Evolutionary conservation across 1,140 invertebrate genomes (phyloP), one percentile per base, ranked within the genome.

Genomic region (Cephus cinctus): DNA sequence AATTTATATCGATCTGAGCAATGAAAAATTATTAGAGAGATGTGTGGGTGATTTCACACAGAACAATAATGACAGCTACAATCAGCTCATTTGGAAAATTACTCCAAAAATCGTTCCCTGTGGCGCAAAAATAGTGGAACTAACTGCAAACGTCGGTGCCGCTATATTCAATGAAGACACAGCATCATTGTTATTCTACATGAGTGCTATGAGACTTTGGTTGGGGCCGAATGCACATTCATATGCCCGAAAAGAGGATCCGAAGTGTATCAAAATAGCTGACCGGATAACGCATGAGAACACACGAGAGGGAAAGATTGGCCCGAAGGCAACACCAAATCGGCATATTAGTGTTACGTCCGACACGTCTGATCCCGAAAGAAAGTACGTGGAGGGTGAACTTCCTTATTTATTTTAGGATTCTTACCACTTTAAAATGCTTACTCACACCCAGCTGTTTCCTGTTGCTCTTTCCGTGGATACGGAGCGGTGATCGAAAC

Each of bases 61-160:
- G 38, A 58, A 56, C 27, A 50, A 45, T 19, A 61, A 56, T 36
- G 52, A 56, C 27, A 56, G 46, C 39, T 53, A 56, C 22, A 58
- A 61, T 38, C 46, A 47, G 25, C 20, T 61, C 15, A 45, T 56
- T 19, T 56, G 55, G 52, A 52, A 49, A 47, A 50, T 47, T n/a
- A 8, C 40, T 50, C 30, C 50, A 22, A 57, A 57, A 57, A 27
- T 47, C 6, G 14, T 57, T 50, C 42, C 47, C 2, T 14, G 18
- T 16, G 44, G 56, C 12, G 47, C 43, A n/a, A 52, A 34, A 43
- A 55, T 19, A 9, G 56, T 57, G 47, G 35, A 51, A 46, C 52
- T 58, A 1, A 53, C 49, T 39, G 48, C 56, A 43, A 35, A 45
- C 31, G 43, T 55, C n/a, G 56, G 52, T 55, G 52, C 48, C 21